Evolutionary conservation across 2,797 vertebrate species (phyloP).

Genomic region (Lerista edwardsae): DNA sequence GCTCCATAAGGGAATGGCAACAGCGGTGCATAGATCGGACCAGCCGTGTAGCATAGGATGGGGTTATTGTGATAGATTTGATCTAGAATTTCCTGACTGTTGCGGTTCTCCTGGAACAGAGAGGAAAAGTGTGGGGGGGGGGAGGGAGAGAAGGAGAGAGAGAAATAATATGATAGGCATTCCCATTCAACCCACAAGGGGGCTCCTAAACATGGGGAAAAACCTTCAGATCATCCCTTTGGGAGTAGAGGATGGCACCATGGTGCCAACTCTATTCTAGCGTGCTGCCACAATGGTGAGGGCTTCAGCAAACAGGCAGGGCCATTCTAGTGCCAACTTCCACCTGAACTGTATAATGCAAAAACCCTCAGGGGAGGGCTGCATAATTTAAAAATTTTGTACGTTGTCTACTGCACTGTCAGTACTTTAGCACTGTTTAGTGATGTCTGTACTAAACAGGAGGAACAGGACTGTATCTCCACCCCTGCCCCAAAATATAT

Average conservation of each 20-base stretch:
- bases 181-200: neutral
- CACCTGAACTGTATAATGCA: neutral
- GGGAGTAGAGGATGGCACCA: neutral
- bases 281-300: too few species aligned
- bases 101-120: conserved; percentile 85
- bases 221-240: neutral
- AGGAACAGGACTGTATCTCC: neutral
- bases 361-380: too few species aligned
- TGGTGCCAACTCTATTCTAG: neutral
- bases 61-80: conserved; percentile 94
- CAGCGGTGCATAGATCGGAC: conserved; percentile 91
- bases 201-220: neutral
- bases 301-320: neutral
- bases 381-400: neutral
- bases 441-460: too few species aligned
- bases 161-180: neutral
- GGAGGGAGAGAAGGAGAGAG: neutral
- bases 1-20: conserved; percentile 91
- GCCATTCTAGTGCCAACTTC: neutral
- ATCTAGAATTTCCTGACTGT: conserved; percentile 89
- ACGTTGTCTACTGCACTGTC: neutral
- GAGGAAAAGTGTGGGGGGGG: neutral
- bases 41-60: conserved; percentile 91
- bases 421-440: too few species aligned
- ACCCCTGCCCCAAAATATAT: neutral